A percentile compares a stretch with the other conserved stretches of the same genome.
phyloP scores from a whole-genome alignment of 2,113 vertebrate genomes.

The Aphyosemion australe region DNA sequence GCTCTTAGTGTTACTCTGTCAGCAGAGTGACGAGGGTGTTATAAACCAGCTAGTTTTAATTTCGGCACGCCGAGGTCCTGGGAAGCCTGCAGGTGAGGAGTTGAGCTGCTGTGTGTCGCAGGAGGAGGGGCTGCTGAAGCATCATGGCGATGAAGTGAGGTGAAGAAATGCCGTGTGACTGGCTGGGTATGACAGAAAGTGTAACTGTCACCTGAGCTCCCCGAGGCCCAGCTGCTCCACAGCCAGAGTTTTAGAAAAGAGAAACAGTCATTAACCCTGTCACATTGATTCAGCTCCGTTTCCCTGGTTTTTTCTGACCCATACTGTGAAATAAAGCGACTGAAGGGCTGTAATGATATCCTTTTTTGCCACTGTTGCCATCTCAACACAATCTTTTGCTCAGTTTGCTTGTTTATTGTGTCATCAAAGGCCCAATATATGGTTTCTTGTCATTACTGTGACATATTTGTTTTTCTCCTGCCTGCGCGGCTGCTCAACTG shows the following conservation, averaged over 20 bases:
- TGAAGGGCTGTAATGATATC: conserved; percentile 52
- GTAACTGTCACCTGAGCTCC: conserved; percentile 68
- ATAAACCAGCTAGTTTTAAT: conserved; percentile 21
- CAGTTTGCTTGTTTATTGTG: conserved; percentile 52
- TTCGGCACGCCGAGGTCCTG: conserved; percentile 10
- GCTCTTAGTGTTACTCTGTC: conserved; percentile 16
- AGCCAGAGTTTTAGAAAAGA: conserved; percentile 61
- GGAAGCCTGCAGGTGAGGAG: conserved; percentile 39
- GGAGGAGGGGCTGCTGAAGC: conserved; percentile 9
- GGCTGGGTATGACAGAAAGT: conserved; percentile 68
- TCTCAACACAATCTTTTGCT: conserved; percentile 29
- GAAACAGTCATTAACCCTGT: conserved; percentile 77
- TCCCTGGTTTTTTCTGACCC: conserved; percentile 59
- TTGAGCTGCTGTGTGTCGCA: conserved; percentile 29
- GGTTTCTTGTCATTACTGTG: conserved; percentile 60
- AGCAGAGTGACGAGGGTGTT: conserved; percentile 8
- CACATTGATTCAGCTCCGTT: conserved; percentile 67
- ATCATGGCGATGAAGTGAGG: conserved; percentile 42
- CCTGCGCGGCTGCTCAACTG: conserved; percentile 56
- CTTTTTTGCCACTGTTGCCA: conserved; percentile 30
- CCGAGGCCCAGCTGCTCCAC: conserved; percentile 66
- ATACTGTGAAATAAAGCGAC: conserved; percentile 50
- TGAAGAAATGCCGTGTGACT: conserved; percentile 71
- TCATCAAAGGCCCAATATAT: conserved; percentile 54
- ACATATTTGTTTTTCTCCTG: conserved; percentile 64